Percentiles rank a stretch among this genome's conserved stretches.
Evolutionary conservation across 2,113 vertebrate species (phyloP).

Genomic region (Mobula birostris): DNA sequence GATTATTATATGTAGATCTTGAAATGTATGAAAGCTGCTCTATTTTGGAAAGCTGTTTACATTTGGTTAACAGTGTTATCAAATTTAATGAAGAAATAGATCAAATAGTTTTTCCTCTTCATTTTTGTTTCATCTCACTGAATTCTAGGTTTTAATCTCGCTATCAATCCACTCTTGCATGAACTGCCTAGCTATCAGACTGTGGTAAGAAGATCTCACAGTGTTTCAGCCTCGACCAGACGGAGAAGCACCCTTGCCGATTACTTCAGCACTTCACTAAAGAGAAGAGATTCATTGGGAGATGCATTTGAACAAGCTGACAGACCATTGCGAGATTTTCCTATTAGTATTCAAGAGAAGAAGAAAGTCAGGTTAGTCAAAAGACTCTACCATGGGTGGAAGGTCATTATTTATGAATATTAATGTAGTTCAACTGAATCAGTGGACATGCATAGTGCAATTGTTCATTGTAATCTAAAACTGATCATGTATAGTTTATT

Average conservation of each 20-base stretch:
- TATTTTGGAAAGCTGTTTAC: neutral
- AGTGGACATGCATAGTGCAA: neutral
- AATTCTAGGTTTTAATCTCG: slow-evolving; percentile 43
- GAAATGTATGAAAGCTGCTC: neutral
- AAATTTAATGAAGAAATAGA: neutral
- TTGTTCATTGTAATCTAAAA: neutral
- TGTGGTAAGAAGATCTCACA: slow-evolving; percentile 62
- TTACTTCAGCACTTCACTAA: neutral
- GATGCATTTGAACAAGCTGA: neutral
- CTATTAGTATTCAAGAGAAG: slow-evolving; percentile 64
- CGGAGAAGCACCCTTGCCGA: slow-evolving; percentile 45
- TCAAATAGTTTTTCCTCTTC: neutral
- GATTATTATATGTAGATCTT: neutral
- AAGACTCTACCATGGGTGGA: neutral
- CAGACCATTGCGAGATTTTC: slow-evolving; percentile 56
- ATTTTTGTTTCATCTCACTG: neutral
- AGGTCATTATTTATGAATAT: neutral
- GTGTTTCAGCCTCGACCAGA: slow-evolving; percentile 36
- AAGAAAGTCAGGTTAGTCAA: slow-evolving; percentile 58
- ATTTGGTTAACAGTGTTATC: neutral
- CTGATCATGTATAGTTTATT: neutral
- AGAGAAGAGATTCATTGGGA: neutral
- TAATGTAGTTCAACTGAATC: no score
- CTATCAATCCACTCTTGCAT: slow-evolving; percentile 64
- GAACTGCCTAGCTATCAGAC: slow-evolving; percentile 84